Base-by-base conservation (phyloP, 2,113 vertebrate species). In the Falco punctatus region DNA sequence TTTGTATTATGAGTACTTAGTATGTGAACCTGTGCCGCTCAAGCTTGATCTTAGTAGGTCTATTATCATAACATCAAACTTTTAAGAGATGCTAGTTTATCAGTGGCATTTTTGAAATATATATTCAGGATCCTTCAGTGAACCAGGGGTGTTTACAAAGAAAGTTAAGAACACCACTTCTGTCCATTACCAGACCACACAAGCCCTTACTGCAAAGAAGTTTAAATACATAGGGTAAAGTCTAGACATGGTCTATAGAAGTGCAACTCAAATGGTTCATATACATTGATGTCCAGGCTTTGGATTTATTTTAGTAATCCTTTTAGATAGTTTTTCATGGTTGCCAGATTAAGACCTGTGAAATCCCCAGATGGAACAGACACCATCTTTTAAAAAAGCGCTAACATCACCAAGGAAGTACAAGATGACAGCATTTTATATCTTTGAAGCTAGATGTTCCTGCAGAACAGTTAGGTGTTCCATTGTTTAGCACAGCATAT, bases 261-360 rank as follows among this genome's bases (percentile, higher is more conserved):
- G 51, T 83, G 16, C 51, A 69, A 15, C 42, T 74, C 81, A 57
- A 51, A 27, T 70, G 55, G 10, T 66, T 86, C 46, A 51, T 48
- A 30, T 35, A 35, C 18, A 46, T 38, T 55, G 73, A 70, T 83
- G 51, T 55, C 40, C 66, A 75, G 61, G 46, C 57, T 83, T 80
- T 90, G 57, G 72, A 79, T 71, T 83, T 83, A 86, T 83, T 65
- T 89, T 74, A 70, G 77, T 86, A 86, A 92, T 70, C 71, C 55
- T 74, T 79, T 86, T 82, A 74, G 70, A 48, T 40, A 59, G 66
- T 46, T 90, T 74, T 65, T 86, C 35, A 55, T 71, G 71, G 44
- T 44, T 94, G 67, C 66, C 40, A 86, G 81, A 74, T 74, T 70
- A 94, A 79, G 72, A 90, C 51, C 51, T 55, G n/a, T 51, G 35